phyloP scores from a whole-genome alignment of 2,888 invertebrate genomes.

The Tribolium freemani region DNA sequence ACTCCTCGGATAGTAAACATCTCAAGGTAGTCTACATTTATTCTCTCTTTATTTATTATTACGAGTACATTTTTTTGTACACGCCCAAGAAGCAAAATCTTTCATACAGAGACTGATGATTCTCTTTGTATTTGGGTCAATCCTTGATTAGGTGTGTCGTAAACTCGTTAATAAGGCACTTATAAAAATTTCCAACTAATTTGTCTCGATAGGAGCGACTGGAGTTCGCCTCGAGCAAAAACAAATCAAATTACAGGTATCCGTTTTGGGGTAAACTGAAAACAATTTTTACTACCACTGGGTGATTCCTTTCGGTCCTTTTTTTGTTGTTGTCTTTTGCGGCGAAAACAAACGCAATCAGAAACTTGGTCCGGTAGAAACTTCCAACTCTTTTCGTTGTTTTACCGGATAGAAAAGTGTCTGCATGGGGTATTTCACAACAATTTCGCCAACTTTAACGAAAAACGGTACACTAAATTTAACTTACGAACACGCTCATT shows the following conservation, averaged over 20 bases:
- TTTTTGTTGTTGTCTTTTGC: constrained; percentile 46
- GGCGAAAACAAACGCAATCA: constrained; percentile 52
- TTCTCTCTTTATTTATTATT: not conserved
- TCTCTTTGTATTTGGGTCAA: not conserved
- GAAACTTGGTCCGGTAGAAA: constrained; percentile 48
- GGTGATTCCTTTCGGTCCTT: constrained; percentile 7
- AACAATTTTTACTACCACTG: constrained; percentile 38
- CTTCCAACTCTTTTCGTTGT: constrained; percentile 48
- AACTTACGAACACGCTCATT: constrained; percentile 41
- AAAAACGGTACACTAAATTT: constrained; percentile 42
- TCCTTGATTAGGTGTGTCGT: not conserved
- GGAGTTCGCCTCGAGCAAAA: constrained; percentile 14
- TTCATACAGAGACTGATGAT: too few species aligned
- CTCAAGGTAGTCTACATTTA: constrained; percentile 9
- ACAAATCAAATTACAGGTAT: constrained; percentile 43
- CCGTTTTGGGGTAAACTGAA: constrained; percentile 28
- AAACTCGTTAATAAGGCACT: constrained; percentile 25
- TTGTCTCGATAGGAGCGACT: constrained; percentile 22
- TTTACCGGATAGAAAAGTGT: constrained; percentile 44
- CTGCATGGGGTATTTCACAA: constrained; percentile 47
- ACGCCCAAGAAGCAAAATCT: not conserved
- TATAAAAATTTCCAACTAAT: constrained; percentile 31
- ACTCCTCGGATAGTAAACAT: constrained; percentile 12
- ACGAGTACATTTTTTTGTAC: not conserved
- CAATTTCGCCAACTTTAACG: constrained; percentile 41